Base-by-base conservation (phyloP, 2,888 invertebrate genomes). In the Cordilura impudica region DNA sequence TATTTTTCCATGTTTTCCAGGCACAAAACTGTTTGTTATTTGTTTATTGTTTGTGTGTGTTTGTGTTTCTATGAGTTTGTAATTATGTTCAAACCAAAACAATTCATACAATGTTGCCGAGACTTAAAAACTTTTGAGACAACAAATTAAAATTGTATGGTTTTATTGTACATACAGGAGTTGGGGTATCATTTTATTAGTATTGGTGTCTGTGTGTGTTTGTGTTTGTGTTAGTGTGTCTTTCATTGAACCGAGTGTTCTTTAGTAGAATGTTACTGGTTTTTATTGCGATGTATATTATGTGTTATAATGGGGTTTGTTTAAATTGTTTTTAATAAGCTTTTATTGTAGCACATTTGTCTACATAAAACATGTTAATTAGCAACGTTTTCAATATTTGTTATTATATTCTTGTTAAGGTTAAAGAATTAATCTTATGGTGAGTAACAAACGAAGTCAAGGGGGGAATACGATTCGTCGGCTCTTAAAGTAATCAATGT, bases 241-340 rank as follows among this genome's bases (percentile, higher is more conserved):
- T 26, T 29, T 47, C 61, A 26, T 16, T 10, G 10, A 49, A 63
- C 66, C 61, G 21, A 51, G 69, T 35, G 45, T 71, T 39, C 31
- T 54, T 21, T 67, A 61, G 66, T 74, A 67, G 74, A 23, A 65
- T 66, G 54, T 70, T 78, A 65, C 66, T 72, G 53, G 45, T 10
- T 74, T 74, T 53, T 53, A 47, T 49, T 12, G 31, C 23, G 2
- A 18, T 61, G 60, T 53, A 12, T 29, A 10, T 43, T 60, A n/a
- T 58, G 18, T 56, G 53, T 45, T 71, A 66, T 61, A 61, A 79
- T 66, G 66, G 66, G 61, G 67, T 79, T 71, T 74, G 70, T 75
- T 79, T 75, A 79, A 79, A 79, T 79, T 79, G 78, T 79, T 79
- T 75, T 79, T 79, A 74, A 79, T 74, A 79, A 79, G 78, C 75